These are phyloP conservation scores for Amiota minor DNA, from an alignment of 2,888 invertebrate species.

Conservation along the genomic window DNA sequence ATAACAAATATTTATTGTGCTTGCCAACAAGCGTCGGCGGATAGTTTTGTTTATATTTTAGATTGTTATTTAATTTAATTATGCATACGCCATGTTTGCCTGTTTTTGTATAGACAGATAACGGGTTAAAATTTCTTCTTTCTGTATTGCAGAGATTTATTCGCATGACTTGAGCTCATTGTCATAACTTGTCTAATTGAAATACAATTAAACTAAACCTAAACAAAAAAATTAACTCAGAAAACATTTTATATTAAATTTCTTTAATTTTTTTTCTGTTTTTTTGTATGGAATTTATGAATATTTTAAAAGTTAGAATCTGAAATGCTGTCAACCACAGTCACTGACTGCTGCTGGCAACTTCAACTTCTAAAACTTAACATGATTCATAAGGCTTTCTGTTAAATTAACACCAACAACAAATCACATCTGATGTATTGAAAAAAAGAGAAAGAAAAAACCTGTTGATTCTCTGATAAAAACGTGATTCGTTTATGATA, in stretches of 20 bases:
- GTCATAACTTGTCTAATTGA: neutral
- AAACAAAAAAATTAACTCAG: neutral
- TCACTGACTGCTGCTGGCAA: neutral
- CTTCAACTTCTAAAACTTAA: neutral
- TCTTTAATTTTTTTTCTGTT: too few species aligned
- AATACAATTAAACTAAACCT: neutral
- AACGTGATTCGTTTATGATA: constrained; percentile 16
- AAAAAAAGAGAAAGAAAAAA: neutral
- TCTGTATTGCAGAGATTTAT: neutral
- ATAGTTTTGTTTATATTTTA: too few species aligned
- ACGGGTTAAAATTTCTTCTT: neutral
- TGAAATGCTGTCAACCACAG: constrained; percentile 1
- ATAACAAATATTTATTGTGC: neutral
- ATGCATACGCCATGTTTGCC: neutral
- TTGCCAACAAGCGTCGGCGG: too few species aligned
- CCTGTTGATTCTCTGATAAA: constrained; percentile 10
- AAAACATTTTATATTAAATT: neutral
- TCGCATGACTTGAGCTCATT: neutral
- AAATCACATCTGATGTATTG: neutral
- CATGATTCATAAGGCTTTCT: constrained; percentile 1
- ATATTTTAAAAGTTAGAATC: constrained; percentile 29
- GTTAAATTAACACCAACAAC: neutral
- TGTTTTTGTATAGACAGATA: neutral
- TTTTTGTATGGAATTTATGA: constrained; percentile 34
- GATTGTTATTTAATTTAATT: neutral